Evolutionary conservation across 2,888 invertebrate genomes (phyloP).

Genomic region (Pristionchus exspectatus): DNA sequence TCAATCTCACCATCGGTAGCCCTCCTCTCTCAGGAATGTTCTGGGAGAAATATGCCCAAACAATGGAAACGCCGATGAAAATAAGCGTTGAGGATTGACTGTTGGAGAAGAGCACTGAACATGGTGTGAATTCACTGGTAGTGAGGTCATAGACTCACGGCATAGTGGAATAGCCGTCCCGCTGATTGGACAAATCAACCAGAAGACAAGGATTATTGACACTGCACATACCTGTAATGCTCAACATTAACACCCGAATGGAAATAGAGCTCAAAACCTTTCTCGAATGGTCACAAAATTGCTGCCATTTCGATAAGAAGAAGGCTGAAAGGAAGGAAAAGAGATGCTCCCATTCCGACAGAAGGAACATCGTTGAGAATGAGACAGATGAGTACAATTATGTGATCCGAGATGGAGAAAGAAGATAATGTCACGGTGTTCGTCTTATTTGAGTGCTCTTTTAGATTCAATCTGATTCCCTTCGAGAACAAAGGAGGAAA

Average conservation of each 20-base stretch:
- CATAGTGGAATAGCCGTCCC: not conserved
- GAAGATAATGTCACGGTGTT: not conserved
- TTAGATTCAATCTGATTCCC: not conserved
- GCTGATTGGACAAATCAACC: conserved; percentile 1
- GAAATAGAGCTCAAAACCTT: not conserved
- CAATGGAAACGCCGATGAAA: not conserved
- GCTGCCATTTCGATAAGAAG: not conserved
- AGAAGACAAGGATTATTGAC: not conserved
- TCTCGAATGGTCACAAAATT: not conserved
- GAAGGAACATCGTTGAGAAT: conserved; percentile 6
- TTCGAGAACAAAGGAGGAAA: not conserved
- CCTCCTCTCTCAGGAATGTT: conserved; percentile 11
- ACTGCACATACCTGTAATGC: not conserved
- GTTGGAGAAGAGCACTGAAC: not conserved
- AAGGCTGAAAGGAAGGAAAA: not conserved
- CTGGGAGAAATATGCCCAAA: not conserved
- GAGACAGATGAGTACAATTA: not conserved
- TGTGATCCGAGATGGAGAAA: not conserved
- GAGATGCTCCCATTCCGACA: not conserved
- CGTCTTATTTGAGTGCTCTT: conserved; percentile 4
- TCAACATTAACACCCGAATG: not conserved
- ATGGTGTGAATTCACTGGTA: too few relatives aligned
- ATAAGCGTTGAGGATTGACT: not conserved
- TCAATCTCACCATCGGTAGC: not conserved
- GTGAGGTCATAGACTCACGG: not conserved